These are phyloP conservation scores for Acropternis orthonyx DNA, from an alignment of 2,797 vertebrate genomes.

Conservation along the genomic window DNA sequence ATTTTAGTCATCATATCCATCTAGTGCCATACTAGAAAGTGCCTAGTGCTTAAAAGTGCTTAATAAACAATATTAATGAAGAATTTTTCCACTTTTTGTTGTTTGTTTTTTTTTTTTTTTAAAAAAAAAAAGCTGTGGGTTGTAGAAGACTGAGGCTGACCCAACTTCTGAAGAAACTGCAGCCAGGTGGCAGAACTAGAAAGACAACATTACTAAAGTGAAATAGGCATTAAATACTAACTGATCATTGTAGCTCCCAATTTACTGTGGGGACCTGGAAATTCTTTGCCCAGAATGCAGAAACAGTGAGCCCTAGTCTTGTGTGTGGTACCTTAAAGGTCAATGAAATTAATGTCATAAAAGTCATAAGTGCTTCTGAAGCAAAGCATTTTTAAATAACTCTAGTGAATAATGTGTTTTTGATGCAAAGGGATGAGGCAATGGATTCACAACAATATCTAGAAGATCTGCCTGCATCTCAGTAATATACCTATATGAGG, in stretches of 20 bases:
- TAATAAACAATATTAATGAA: not conserved
- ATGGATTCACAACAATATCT: not conserved
- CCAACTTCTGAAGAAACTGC: not conserved
- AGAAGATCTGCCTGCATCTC: not conserved
- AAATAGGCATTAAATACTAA: not conserved
- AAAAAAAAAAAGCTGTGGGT: not conserved
- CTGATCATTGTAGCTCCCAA: not conserved
- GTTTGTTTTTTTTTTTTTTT: not conserved
- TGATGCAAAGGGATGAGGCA: not conserved
- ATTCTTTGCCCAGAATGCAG: not conserved
- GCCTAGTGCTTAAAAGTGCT: not conserved
- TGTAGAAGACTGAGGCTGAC: not conserved
- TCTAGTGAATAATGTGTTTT: not conserved
- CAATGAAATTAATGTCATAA: not conserved
- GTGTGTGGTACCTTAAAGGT: not conserved
- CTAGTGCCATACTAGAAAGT: not conserved
- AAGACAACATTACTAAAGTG: not conserved
- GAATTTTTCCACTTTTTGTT: no score
- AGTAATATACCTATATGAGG: not conserved
- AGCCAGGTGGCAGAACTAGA: not conserved
- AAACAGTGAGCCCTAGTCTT: not conserved
- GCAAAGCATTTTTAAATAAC: not conserved
- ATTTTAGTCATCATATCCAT: not conserved
- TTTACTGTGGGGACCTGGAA: not conserved
- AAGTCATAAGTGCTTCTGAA: not conserved